These are phyloP conservation scores for Centroberyx gerrardi DNA, from an alignment of 2,797 vertebrate species.

Conservation along the genomic window DNA sequence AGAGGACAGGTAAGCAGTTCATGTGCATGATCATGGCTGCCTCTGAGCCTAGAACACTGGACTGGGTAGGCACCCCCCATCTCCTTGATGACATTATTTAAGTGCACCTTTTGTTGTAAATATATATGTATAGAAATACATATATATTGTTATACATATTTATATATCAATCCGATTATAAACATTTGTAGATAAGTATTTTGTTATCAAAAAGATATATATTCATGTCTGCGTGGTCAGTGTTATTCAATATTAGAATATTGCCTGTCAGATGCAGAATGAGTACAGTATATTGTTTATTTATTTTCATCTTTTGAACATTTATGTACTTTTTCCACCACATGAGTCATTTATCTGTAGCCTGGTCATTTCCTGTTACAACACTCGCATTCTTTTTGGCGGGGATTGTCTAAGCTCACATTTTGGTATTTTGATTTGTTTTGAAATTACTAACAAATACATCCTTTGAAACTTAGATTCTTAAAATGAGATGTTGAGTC, in stretches of 20 bases:
- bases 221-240: slow-evolving; percentile 78
- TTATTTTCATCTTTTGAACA: slow-evolving; percentile 70
- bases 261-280: slow-evolving; percentile 76
- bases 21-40: slow-evolving; percentile 99
- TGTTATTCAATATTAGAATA: slow-evolving; percentile 82
- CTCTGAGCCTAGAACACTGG: slow-evolving; percentile 96
- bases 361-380: slow-evolving; percentile 56
- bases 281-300: slow-evolving; percentile 63
- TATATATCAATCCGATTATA: slow-evolving; percentile 81
- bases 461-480: slow-evolving; percentile 47
- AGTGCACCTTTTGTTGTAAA: slow-evolving; percentile 81
- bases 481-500: slow-evolving; percentile 43
- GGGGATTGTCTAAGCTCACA: slow-evolving; percentile 36
- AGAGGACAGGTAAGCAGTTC: slow-evolving; percentile 98
- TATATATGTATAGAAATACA: slow-evolving; percentile 81
- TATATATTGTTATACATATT: slow-evolving; percentile 85
- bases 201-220: slow-evolving; percentile 77
- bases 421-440: slow-evolving; percentile 42
- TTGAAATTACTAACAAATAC: slow-evolving; percentile 43
- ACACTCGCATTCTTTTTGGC: slow-evolving; percentile 51
- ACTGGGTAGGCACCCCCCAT: slow-evolving; percentile 98
- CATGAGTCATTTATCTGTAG: slow-evolving; percentile 55
- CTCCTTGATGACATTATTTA: slow-evolving; percentile 98
- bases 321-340: slow-evolving; percentile 62
- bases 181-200: slow-evolving; percentile 87